These are phyloP conservation scores for Papilio helenus DNA, from an alignment of 1,140 invertebrate species.

Conservation along the genomic window DNA sequence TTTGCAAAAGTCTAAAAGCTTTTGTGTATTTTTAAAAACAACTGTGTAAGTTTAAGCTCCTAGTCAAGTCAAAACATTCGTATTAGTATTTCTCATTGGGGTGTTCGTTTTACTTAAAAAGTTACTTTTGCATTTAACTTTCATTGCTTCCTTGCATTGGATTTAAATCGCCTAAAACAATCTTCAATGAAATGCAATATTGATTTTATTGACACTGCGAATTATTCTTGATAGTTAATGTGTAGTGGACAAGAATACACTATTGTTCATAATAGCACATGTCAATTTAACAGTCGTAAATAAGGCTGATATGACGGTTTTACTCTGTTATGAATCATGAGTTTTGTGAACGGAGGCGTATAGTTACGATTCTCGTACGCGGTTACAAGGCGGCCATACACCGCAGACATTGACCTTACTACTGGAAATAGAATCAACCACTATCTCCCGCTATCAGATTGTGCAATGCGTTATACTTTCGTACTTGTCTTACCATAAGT, in stretches of 20 bases:
- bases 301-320: background rate
- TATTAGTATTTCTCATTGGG: no score
- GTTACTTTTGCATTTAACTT: no score
- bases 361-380: constrained; percentile 28
- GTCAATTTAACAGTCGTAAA: background rate
- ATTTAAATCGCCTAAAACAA: no score
- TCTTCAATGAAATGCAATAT: background rate
- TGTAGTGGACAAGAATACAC: background rate
- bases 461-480: constrained; percentile 34
- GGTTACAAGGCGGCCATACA: constrained; percentile 42
- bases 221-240: background rate
- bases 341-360: constrained; percentile 39
- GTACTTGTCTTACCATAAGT: constrained; percentile 28
- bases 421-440: constrained; percentile 49
- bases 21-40: no score
- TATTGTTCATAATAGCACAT: constrained; percentile 16
- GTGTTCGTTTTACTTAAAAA: no score
- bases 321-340: constrained; percentile 35
- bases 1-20: no score
- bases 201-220: background rate
- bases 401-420: constrained; percentile 56
- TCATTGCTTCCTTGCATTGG: no score
- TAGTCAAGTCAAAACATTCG: no score
- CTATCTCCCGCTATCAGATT: constrained; percentile 37
- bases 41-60: no score